Evolutionary conservation across 2,888 invertebrate genomes (phyloP), one percentile per base, ranked within the genome.

Genomic region (Busseola fusca): DNA sequence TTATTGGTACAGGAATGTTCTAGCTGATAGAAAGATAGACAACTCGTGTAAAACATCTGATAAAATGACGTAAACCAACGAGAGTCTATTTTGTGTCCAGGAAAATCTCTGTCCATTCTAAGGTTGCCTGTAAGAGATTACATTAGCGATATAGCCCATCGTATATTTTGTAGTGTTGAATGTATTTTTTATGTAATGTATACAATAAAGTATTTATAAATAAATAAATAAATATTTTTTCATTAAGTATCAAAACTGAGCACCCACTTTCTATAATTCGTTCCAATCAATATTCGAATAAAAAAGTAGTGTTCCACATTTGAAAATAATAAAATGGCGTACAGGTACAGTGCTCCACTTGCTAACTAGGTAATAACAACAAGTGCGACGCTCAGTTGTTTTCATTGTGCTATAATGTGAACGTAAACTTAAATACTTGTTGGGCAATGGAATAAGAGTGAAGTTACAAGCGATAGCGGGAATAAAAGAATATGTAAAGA

Each of bases 351-450:
- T 77, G 85, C 81, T 84, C 85, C 69, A 81, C 56, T 84, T 84
- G 65, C 58, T 78, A 83, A 85, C 77, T 84, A 78, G 84, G 85
- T 74, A 79, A 81, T 74, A 73, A 77, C 77, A 65, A 48, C 66
- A 69, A 80, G 74, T 66, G 72, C 77, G 63, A 77, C 76, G 74
- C 71, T 83, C 76, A 76, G 65, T 58, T 60, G 64, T 80, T 76
- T 79, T 64, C 67, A 72, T 77, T 64, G 69, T 63, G 74, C 60
- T 66, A 56, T 76, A 77, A 74, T 63, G 58, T 65, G 64, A 62
- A 62, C 75, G 60, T 78, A 84, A 81, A 78, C 78, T 74, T 25
- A 69, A 30, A 69, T 64, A 66, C 5, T 64, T 68, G 57, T 40
- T 25, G 57, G 58, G 70, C 84, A 37, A 34, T 52, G 27, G 70